Base-by-base conservation (phyloP, 2,113 vertebrate genomes). In the Chauna torquata region DNA sequence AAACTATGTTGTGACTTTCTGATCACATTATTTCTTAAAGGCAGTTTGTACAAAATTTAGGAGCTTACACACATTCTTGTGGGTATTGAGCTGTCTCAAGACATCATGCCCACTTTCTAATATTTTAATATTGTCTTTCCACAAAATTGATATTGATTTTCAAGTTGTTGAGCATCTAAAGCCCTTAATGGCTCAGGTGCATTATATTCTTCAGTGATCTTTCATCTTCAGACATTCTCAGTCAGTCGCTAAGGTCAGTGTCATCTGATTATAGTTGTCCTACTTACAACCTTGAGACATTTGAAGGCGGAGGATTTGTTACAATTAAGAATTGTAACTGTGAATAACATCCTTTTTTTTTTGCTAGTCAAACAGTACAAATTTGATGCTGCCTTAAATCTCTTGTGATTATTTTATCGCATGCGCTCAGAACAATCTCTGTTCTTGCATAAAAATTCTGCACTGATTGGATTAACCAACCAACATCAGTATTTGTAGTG, bases 11-110 rank as follows among this genome's bases (percentile, higher is more conserved):
- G 52, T 72, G 44, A 88, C 38, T 94, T 77, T 88, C n/a, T 89
- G 34, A 74, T 86, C 45, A 38, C 49, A 12, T 78, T 79, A 69
- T 80, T 91, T 97, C 76, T 94, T 69, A 88, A 78, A 92, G 87
- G 45, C 82, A 95, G 71, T 45, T 84, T 72, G 25, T 68, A 79
- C 71, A 93, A 91, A 91, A 94, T 70, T n/a, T 54, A 96, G 78
- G 58, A 86, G 36, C 64, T 97, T 57, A 44, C 49, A 78, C 40
- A 50, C 42, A 66, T 65, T 88, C 69, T 90, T 85, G 15, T 0
- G 90, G 78, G 40, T 68, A 81, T 15, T 38, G 52, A 87, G 70
- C 38, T 85, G 19, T 49, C 77, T 69, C 71, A 82, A 36, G 5
- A 52, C 15, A 24, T 52, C 58, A 59, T 62, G 55, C 74, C 55